phyloP scores from a whole-genome alignment of 2,113 vertebrate genomes.

The Catharus minimus region DNA sequence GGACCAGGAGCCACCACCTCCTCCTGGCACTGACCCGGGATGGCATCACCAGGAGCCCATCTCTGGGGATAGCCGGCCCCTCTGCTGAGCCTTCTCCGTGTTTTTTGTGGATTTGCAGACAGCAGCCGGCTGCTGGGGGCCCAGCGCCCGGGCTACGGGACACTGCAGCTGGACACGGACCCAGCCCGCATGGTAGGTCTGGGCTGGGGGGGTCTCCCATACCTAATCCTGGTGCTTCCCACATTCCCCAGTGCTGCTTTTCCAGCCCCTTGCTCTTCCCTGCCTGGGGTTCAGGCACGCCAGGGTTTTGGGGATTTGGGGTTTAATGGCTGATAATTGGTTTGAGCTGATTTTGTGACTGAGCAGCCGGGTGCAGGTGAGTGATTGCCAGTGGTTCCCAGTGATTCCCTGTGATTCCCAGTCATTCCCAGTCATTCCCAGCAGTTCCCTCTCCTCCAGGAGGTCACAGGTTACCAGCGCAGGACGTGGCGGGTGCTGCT shows the following conservation, averaged over 20 bases:
- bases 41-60: rapidly evolving
- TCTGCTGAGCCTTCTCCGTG: neutral
- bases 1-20: neutral
- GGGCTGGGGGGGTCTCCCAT: neutral
- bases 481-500: neutral
- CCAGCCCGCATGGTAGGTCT: neutral
- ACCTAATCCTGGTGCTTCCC: neutral
- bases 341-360: rapidly evolving
- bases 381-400: neutral
- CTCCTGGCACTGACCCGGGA: no score
- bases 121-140: neutral
- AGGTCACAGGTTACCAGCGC: neutral
- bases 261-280: neutral
- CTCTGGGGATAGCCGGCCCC: rapidly evolving
- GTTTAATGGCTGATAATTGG: rapidly evolving
- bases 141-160: neutral
- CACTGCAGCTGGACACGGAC: neutral
- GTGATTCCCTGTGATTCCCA: neutral
- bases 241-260: rapidly evolving
- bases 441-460: rapidly evolving
- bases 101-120: neutral
- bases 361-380: neutral
- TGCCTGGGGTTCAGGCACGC: rapidly evolving
- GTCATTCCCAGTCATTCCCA: no score
- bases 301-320: rapidly evolving